phyloP scores from a whole-genome alignment of 64 coral and sea anemone species.

The Porites lutea region DNA sequence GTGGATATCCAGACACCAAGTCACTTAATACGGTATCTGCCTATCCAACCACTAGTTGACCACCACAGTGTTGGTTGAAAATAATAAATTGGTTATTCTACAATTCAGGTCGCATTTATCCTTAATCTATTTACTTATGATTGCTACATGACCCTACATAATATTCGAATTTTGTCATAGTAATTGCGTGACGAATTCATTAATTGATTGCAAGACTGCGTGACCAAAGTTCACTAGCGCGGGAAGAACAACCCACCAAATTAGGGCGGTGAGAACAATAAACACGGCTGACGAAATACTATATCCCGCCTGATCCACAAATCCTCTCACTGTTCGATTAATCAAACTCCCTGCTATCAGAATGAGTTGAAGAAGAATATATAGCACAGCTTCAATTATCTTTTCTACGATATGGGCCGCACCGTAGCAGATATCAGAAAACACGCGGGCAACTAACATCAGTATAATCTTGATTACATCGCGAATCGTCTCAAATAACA shows the following conservation, averaged over 20 bases:
- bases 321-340: background rate
- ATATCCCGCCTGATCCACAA: conserved; percentile 27
- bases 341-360: background rate
- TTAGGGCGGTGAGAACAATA: background rate
- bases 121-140: too few species aligned
- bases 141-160: too few species aligned
- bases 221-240: background rate
- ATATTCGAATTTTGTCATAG: too few species aligned
- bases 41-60: too few species aligned
- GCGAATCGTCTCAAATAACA: background rate
- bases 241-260: background rate
- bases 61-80: too few species aligned
- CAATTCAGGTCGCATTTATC: too few species aligned
- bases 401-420: background rate
- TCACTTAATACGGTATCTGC: too few species aligned
- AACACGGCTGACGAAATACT: background rate
- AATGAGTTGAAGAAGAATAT: background rate
- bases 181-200: background rate
- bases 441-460: conserved; percentile 9
- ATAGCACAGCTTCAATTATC: background rate
- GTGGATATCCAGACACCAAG: too few species aligned
- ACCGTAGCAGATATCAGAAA: conserved; percentile 10
- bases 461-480: background rate
- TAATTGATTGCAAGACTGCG: background rate
- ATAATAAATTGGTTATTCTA: too few species aligned